These are phyloP conservation scores for Sebastes umbrosus DNA, from an alignment of 2,797 vertebrate genomes.

Conservation along the genomic window DNA sequence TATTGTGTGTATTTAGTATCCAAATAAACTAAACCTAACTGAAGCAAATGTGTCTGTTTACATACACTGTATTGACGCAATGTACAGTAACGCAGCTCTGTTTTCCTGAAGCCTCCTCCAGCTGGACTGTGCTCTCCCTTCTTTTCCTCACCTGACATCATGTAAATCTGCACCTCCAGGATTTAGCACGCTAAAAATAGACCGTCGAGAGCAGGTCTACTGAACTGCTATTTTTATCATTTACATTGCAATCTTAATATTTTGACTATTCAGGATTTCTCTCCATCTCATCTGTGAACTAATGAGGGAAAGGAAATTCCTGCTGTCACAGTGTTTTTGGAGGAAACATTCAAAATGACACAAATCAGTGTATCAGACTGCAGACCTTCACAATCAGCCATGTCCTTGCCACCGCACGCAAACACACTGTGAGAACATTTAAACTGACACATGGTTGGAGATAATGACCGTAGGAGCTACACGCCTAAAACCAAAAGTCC, in stretches of 20 bases:
- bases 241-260: conserved; percentile 1
- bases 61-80: background rate
- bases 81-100: background rate
- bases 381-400: background rate
- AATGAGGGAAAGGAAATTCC: conserved; percentile 4
- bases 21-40: too few species aligned
- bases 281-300: background rate
- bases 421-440: background rate
- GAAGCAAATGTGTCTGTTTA: background rate
- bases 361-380: conserved; percentile 27
- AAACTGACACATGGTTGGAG: background rate
- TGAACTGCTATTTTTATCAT: conserved; percentile 20
- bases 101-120: background rate
- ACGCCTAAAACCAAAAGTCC: background rate
- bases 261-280: conserved; percentile 12
- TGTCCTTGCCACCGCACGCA: background rate
- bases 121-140: background rate
- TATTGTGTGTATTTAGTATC: too few species aligned
- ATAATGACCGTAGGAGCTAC: too few species aligned
- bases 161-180: conserved; percentile 23
- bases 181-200: conserved; percentile 35
- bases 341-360: background rate
- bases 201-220: background rate
- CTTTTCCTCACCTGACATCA: conserved; percentile 13
- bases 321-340: background rate